Conservation (phyloP, 2,888 invertebrate species). For the Cephonodes hylas region DNA sequence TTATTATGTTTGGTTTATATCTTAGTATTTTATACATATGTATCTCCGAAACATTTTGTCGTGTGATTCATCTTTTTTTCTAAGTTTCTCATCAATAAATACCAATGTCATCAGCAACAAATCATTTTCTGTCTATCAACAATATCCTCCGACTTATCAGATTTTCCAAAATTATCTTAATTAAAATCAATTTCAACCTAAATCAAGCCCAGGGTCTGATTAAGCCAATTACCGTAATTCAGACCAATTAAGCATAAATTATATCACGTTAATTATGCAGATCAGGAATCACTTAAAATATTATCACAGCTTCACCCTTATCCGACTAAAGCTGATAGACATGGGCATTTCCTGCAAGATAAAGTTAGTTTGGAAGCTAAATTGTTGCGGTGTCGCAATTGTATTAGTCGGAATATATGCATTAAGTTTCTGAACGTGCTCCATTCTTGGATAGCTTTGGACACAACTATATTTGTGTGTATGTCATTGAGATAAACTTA, state of each 20-base stretch:
- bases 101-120: too few species aligned
- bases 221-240: not conserved
- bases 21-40: too few species aligned
- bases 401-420: slow-evolving; percentile 1
- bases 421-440: not conserved
- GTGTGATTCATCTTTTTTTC: too few species aligned
- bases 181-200: not conserved
- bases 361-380: not conserved
- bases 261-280: not conserved
- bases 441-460: not conserved
- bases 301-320: not conserved
- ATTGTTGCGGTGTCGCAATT: not conserved
- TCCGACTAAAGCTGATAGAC: not conserved
- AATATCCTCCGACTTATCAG: too few species aligned
- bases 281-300: not conserved
- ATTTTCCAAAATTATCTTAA: too few species aligned
- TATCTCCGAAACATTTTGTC: too few species aligned
- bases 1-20: too few species aligned
- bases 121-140: too few species aligned
- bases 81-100: too few species aligned
- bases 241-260: not conserved
- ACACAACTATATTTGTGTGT: not conserved
- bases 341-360: not conserved
- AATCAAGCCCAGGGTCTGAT: not conserved
- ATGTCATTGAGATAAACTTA: not conserved